phyloP scores from a whole-genome alignment of 2,113 vertebrate species.

The Phyllopteryx taeniolatus region DNA sequence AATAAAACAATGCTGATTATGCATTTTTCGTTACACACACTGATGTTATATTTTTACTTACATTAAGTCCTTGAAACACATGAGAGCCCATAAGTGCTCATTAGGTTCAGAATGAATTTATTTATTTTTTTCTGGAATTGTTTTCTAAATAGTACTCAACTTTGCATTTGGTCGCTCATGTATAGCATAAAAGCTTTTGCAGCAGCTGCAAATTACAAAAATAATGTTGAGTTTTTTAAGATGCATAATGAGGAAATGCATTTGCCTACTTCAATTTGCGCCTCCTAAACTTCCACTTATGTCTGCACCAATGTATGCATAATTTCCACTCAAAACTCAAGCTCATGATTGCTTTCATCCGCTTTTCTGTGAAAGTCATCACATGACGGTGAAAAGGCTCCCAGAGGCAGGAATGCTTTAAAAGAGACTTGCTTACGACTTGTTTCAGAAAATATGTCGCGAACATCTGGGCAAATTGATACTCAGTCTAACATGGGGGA shows the following conservation, averaged over 20 bases:
- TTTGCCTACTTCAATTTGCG: slow-evolving; percentile 4
- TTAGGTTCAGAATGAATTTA: neutral
- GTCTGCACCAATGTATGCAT: slow-evolving; percentile 17
- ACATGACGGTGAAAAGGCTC: slow-evolving; percentile 27
- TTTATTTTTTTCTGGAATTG: neutral
- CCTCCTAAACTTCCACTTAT: slow-evolving; percentile 24
- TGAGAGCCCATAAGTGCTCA: neutral
- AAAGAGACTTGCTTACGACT: slow-evolving; percentile 1
- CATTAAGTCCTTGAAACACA: neutral
- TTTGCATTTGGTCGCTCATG: neutral
- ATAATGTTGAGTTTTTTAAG: slow-evolving; percentile 3
- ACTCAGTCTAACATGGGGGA: slow-evolving; percentile 44
- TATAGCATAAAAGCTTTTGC: slow-evolving; percentile 14
- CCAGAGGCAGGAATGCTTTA: slow-evolving; percentile 31
- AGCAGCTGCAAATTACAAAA: slow-evolving; percentile 12
- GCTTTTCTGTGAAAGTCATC: slow-evolving; percentile 33
- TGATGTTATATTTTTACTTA: neutral
- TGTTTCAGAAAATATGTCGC: slow-evolving; percentile 50
- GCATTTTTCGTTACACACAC: neutral
- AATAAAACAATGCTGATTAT: too few species aligned
- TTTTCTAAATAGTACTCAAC: neutral
- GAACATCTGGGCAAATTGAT: slow-evolving; percentile 68
- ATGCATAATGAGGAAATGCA: slow-evolving; percentile 12
- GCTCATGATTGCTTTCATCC: slow-evolving; percentile 41
- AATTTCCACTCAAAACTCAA: slow-evolving; percentile 38